Base-by-base conservation (phyloP, 2,797 vertebrate genomes). In the Austrolebias charrua region DNA sequence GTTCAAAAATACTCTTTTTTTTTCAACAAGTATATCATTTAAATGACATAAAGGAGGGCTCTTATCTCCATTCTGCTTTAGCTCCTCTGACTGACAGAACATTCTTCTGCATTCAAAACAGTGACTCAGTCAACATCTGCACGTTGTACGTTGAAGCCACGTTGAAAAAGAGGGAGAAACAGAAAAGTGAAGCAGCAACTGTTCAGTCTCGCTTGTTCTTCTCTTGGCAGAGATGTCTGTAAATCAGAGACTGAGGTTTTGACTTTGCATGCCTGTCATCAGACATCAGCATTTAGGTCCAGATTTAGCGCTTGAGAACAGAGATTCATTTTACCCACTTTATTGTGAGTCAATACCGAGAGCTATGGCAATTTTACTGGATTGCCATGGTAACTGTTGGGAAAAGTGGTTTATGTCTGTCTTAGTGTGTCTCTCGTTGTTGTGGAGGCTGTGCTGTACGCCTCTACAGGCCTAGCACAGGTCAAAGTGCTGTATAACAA, bases 341-440 rank as follows among this genome's bases (percentile, higher is more conserved):
- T 86, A 86, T 82, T 78, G 76, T 72, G 81, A 86, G 79, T 86
- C 86, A 82, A 84, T 88, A 80, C 76, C 60, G 65, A 82, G 74
- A 71, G 78, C 63, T 71, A 85, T 73, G 66, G 76, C 64, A 79
- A 63, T 77, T 75, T 78, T 83, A 86, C 80, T 83, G 66, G 69
- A 88, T 91, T 84, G 78, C 89, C 89, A 91, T 92, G 89, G 90
- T 80, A 90, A 92, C 90, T 29, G 78, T 50, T 74, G 82, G 74
- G 69, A 71, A 79, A 78, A 79, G 81, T 63, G 74, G 46, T 75
- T 78, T 83, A 74, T 84, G 46, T 74, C 51, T 50, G 28, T 83
- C 43, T 72, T 0, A 63, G 63, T 47, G 66, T 38, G 46, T 80
- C 64, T 75, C 62, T 81, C 50, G 1, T 33, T 72, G 72, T 31